Evolutionary conservation across 2,113 vertebrate species (phyloP).

Genomic region (Laterallus jamaicensis): DNA sequence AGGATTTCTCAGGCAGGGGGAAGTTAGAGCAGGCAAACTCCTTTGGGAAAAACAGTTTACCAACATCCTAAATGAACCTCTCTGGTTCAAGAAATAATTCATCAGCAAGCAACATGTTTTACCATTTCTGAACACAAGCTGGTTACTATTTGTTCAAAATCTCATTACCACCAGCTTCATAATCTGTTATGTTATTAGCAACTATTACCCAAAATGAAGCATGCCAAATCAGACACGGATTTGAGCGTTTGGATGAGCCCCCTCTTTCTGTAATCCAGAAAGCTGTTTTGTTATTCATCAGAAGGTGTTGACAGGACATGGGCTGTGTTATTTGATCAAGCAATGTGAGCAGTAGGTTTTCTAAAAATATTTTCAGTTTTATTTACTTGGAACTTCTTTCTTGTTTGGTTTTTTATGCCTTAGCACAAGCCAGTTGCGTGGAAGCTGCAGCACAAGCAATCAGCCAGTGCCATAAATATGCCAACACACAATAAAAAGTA

Average conservation of each 20-base stretch:
- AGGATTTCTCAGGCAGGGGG: background rate
- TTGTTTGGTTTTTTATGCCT: background rate
- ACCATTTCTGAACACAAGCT: background rate
- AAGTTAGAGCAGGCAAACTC: background rate
- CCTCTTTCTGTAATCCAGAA: background rate
- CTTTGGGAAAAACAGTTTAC: background rate
- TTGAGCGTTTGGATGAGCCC: background rate
- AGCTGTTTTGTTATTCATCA: constrained; percentile 27
- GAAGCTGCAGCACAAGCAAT: background rate
- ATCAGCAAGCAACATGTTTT: background rate
- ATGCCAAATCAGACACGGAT: background rate
- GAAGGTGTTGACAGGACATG: background rate
- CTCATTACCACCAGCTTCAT: background rate
- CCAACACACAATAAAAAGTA: background rate
- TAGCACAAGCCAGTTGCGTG: background rate
- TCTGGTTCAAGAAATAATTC: background rate
- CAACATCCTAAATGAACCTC: background rate
- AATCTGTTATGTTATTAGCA: background rate
- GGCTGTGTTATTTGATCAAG: background rate
- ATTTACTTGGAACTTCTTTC: background rate
- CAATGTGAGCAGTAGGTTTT: background rate
- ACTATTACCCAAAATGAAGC: background rate
- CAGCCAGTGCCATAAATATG: background rate
- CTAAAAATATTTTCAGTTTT: constrained; percentile 48
- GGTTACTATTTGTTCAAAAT: background rate